phyloP scores from a whole-genome alignment of 1,140 invertebrate species.

The Brachionus sp. region DNA sequence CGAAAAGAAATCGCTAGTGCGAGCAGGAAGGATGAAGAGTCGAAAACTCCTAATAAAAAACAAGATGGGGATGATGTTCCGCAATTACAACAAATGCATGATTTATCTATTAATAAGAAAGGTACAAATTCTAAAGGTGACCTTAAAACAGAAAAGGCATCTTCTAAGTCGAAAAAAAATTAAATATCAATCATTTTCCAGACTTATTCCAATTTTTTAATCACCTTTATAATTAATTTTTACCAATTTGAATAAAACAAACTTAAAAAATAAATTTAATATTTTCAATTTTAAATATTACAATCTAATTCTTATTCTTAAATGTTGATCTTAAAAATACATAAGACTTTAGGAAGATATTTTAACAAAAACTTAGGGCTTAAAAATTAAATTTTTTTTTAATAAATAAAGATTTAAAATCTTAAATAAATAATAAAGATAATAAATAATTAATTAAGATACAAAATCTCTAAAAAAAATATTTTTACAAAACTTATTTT shows the following conservation, averaged over 20 bases:
- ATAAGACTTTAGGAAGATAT: too few species aligned
- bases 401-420: too few species aligned
- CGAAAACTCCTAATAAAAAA: neutral
- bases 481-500: too few species aligned
- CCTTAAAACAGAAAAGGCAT: neutral
- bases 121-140: neutral
- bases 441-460: too few species aligned
- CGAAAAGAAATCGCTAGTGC: conserved; percentile 11
- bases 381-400: too few species aligned
- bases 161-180: conserved; percentile 30
- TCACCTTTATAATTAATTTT: neutral
- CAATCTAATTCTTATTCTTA: too few species aligned
- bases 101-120: neutral
- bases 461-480: too few species aligned
- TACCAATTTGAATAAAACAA: neutral
- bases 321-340: too few species aligned
- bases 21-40: neutral
- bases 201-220: neutral
- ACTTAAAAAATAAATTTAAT: too few species aligned
- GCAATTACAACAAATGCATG: conserved; percentile 35
- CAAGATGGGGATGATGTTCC: neutral
- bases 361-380: too few species aligned
- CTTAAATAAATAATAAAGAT: too few species aligned
- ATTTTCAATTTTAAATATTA: too few species aligned
- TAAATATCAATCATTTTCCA: neutral